A percentile compares a stretch with the other conserved stretches of the same genome.
Evolutionary conservation across 1,140 invertebrate species (phyloP).

Genomic region (Drosophila bocki): DNA sequence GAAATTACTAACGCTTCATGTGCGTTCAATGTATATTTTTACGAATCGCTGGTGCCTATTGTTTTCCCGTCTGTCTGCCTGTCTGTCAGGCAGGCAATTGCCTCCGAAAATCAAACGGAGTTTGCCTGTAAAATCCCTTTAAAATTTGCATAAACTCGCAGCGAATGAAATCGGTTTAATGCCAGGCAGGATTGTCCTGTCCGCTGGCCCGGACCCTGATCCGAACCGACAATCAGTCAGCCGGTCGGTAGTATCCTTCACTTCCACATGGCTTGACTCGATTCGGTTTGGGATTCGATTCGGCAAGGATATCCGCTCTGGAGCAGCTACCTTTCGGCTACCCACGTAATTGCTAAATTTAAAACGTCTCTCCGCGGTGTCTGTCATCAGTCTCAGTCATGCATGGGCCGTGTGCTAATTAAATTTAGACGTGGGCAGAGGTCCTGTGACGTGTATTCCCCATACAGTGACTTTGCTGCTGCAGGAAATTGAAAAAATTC

Average conservation of each 20-base stretch:
- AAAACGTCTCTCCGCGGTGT: slow-evolving; percentile 19
- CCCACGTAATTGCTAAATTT: slow-evolving; percentile 70
- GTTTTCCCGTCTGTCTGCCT: slow-evolving; percentile 4
- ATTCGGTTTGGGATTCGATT: slow-evolving; percentile 52
- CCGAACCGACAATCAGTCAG: slow-evolving; percentile 29
- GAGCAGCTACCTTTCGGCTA: slow-evolving; percentile 4
- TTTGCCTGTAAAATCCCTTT: slow-evolving; percentile 29
- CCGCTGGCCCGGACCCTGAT: slow-evolving; percentile 28
- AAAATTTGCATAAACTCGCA: slow-evolving; percentile 45
- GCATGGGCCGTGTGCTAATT: slow-evolving; percentile 61
- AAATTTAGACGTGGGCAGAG: slow-evolving; percentile 41
- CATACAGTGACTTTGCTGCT: slow-evolving; percentile 39
- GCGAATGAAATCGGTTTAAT: slow-evolving; percentile 33
- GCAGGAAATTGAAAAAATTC: slow-evolving; percentile 59
- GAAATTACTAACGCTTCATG: slow-evolving; percentile 36
- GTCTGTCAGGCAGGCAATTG: slow-evolving; percentile 24
- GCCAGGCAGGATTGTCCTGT: slow-evolving; percentile 38
- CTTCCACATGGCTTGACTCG: slow-evolving; percentile 69
- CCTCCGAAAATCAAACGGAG: slow-evolving; percentile 9
- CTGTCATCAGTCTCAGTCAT: slow-evolving; percentile 42
- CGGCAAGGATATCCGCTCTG: slow-evolving; percentile 69
- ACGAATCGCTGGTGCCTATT: slow-evolving; percentile 28
- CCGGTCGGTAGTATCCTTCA: slow-evolving; percentile 63
- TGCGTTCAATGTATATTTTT: slow-evolving; percentile 25
- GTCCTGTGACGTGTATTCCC: slow-evolving; percentile 15